These are phyloP conservation scores for Bombus superbus DNA, from an alignment of 1,140 invertebrate species.

Conservation along the genomic window DNA sequence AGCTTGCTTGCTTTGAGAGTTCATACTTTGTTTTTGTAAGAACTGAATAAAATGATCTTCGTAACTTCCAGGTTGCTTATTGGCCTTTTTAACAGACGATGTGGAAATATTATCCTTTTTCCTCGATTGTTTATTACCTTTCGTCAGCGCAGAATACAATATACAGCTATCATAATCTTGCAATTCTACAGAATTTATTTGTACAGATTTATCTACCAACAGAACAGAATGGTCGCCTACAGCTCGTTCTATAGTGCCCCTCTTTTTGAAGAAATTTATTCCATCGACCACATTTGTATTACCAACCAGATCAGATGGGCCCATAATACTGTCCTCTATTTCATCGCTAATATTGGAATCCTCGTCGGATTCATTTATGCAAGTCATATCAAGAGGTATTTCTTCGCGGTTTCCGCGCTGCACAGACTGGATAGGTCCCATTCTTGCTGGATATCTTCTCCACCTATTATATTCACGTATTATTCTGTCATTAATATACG, in stretches of 20 bases:
- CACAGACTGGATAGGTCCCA: background rate
- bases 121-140: slow-evolving; percentile 53
- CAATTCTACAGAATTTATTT: slow-evolving; percentile 68
- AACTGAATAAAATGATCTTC: slow-evolving; percentile 76
- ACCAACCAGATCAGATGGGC: slow-evolving; percentile 41
- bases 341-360: slow-evolving; percentile 58
- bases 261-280: slow-evolving; percentile 66
- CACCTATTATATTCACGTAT: slow-evolving; percentile 65
- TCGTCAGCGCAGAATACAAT: slow-evolving; percentile 67
- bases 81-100: background rate
- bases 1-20: slow-evolving; percentile 65
- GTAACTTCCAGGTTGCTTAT: slow-evolving; percentile 72
- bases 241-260: slow-evolving; percentile 53
- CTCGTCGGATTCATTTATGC: slow-evolving; percentile 74
- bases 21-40: slow-evolving; percentile 70
- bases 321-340: background rate
- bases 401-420: slow-evolving; percentile 27
- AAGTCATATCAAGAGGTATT: slow-evolving; percentile 76
- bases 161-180: slow-evolving; percentile 77
- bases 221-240: slow-evolving; percentile 55
- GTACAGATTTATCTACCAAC: slow-evolving; percentile 61
- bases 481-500: slow-evolving; percentile 71
- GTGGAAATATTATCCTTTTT: slow-evolving; percentile 27
- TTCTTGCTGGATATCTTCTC: slow-evolving; percentile 41
- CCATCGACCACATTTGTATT: slow-evolving; percentile 55